Evolutionary conservation across 92 coral and sea anemone species (phyloP).

Genomic region (Porites evermanni): DNA sequence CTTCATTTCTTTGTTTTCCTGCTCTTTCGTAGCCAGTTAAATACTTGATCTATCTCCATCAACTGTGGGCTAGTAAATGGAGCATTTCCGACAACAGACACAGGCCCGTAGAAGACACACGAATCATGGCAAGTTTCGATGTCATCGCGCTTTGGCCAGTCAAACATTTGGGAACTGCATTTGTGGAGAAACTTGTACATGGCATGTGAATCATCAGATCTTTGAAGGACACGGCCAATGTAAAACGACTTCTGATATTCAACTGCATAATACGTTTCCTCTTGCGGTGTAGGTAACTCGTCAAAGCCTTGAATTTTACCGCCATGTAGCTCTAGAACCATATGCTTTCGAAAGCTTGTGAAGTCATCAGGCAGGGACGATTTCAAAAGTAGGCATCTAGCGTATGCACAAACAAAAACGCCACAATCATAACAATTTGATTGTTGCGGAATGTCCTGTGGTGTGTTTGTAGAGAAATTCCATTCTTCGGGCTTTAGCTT

Average conservation of each 20-base stretch:
- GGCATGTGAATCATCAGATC: conserved; percentile 16
- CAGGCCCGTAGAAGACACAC: conserved; percentile 48
- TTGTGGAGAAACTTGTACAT: conserved; percentile 7
- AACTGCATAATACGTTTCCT: conserved; percentile 46
- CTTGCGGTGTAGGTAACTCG: conserved; percentile 16
- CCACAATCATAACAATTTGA: conserved; percentile 62
- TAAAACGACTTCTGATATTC: conserved; percentile 28
- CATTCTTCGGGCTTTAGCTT: conserved; percentile 42
- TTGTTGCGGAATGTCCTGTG: conserved; percentile 51
- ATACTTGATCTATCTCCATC: conserved; percentile 47
- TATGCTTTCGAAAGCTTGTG: conserved; percentile 8
- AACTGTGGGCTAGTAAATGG: conserved; percentile 49
- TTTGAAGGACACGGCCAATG: conserved; percentile 37
- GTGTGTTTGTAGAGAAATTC: conserved; percentile 35
- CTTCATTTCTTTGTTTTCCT: conserved; percentile 19
- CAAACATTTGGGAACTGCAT: background rate
- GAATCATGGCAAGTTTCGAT: conserved; percentile 33
- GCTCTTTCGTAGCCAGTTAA: conserved; percentile 29
- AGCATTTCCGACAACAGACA: conserved; percentile 34
- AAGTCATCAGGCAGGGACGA: conserved; percentile 2
- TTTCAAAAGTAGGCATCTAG: conserved; percentile 42
- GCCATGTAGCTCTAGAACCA: conserved; percentile 20
- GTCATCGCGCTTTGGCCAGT: conserved; percentile 29
- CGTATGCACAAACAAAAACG: conserved; percentile 43
- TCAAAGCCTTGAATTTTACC: conserved; percentile 19